phyloP scores from a whole-genome alignment of 2,888 invertebrate species.

The Agonopterix heracliana region DNA sequence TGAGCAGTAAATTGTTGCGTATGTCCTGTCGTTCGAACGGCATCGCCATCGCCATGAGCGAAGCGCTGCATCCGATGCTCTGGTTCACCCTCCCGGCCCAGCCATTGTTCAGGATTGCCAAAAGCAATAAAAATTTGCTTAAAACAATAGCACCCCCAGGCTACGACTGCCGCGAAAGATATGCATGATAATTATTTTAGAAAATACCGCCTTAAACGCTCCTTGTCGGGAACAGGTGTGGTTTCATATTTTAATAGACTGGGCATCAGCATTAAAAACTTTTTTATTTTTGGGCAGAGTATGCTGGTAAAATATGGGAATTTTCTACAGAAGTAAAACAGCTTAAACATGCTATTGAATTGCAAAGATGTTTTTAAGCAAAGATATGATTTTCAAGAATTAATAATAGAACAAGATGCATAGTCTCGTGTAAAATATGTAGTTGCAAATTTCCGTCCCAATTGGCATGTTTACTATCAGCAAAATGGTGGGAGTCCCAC shows the following conservation, averaged over 20 bases:
- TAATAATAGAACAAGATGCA: not conserved
- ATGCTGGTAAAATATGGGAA: not conserved
- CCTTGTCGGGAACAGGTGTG: constrained; percentile 62
- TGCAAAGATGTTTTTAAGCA: too few species aligned
- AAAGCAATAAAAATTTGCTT: constrained; percentile 68
- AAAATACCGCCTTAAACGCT: constrained; percentile 65
- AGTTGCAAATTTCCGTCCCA: too few species aligned
- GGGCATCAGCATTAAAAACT: constrained; percentile 6
- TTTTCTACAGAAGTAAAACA: not conserved
- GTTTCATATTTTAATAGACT: constrained; percentile 31
- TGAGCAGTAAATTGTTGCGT: constrained; percentile 6
- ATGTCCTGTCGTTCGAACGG: constrained; percentile 35
- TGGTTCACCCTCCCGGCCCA: constrained; percentile 53
- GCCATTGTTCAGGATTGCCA: constrained; percentile 72
- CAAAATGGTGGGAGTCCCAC: too few species aligned
- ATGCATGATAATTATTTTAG: constrained; percentile 70
- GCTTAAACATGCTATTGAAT: too few species aligned
- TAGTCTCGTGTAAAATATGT: too few species aligned
- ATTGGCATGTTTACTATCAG: too few species aligned
- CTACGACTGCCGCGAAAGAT: constrained; percentile 61
- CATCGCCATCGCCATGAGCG: constrained; percentile 43
- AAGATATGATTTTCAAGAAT: not conserved
- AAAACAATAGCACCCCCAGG: constrained; percentile 73
- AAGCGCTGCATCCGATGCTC: constrained; percentile 42
- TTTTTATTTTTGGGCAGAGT: constrained; percentile 2